Percentiles rank a stretch among this genome's conserved stretches.
Evolutionary conservation across 2,113 vertebrate species (phyloP).

Genomic region (Tupaia tana): DNA sequence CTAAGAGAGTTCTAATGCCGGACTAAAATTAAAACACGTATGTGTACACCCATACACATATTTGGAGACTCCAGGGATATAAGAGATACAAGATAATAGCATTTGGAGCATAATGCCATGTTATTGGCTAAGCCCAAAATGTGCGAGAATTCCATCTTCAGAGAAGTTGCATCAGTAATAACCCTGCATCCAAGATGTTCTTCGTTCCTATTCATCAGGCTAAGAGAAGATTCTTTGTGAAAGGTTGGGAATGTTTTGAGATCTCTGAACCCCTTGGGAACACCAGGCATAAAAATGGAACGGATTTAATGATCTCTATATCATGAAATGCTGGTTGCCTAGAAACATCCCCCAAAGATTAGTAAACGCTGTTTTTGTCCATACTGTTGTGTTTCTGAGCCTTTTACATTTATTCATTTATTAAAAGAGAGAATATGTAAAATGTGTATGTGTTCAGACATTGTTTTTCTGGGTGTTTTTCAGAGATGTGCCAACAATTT

Average conservation of each 20-base stretch:
- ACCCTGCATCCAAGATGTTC: conserved; percentile 40
- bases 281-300: conserved; percentile 35
- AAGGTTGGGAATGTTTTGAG: conserved; percentile 46
- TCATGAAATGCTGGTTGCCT: conserved; percentile 57
- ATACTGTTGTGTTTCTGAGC: neutral
- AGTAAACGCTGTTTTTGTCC: conserved; percentile 18
- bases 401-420: conserved; percentile 40
- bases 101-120: neutral
- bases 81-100: neutral
- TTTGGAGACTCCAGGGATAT: neutral
- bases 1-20: conserved; percentile 22
- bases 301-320: conserved; percentile 59
- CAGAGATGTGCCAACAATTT: neutral
- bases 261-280: conserved; percentile 39
- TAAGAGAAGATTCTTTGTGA: conserved; percentile 33
- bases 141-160: conserved; percentile 41
- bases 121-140: conserved; percentile 3
- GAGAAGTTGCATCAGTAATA: neutral
- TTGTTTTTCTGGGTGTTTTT: conserved; percentile 55
- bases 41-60: neutral
- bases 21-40: neutral
- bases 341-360: conserved; percentile 69
- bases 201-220: neutral
- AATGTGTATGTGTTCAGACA: conserved; percentile 13
- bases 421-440: conserved; percentile 7